phyloP scores from a whole-genome alignment of 2,888 invertebrate genomes.

The Trachelus iudaicus region DNA sequence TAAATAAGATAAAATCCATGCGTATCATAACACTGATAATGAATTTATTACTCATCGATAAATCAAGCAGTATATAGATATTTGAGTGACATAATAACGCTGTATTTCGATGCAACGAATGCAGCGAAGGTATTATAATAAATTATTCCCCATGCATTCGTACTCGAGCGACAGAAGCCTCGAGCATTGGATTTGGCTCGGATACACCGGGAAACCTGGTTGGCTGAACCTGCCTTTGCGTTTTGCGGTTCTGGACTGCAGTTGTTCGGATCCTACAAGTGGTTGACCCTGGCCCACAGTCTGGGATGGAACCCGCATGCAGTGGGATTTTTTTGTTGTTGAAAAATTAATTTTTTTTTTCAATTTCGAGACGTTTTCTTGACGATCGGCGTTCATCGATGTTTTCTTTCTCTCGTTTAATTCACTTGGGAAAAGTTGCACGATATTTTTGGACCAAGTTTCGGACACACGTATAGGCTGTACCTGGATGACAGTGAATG shows the following conservation, averaged over 20 bases:
- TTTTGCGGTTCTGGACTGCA: conserved; percentile 33
- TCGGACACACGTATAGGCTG: background rate
- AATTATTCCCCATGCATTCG: background rate
- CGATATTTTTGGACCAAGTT: background rate
- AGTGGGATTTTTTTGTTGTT: background rate
- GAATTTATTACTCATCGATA: background rate
- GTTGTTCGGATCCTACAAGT: conserved; percentile 56
- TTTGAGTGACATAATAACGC: background rate
- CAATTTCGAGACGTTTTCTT: background rate
- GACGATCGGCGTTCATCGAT: background rate
- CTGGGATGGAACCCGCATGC: conserved; percentile 35
- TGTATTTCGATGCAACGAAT: background rate
- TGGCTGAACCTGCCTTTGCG: conserved; percentile 16
- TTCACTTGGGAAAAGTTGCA: background rate
- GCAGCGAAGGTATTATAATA: background rate
- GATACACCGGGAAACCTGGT: background rate
- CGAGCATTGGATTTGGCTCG: background rate
- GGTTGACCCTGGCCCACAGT: conserved; percentile 58
- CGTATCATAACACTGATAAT: background rate
- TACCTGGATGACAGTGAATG: background rate
- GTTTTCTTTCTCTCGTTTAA: background rate
- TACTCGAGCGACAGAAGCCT: background rate
- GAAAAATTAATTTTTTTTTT: background rate
- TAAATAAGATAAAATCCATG: background rate
- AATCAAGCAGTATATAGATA: background rate